Evolutionary conservation across 2,113 vertebrate genomes (phyloP).

Genomic region (Oryzias woworae): DNA sequence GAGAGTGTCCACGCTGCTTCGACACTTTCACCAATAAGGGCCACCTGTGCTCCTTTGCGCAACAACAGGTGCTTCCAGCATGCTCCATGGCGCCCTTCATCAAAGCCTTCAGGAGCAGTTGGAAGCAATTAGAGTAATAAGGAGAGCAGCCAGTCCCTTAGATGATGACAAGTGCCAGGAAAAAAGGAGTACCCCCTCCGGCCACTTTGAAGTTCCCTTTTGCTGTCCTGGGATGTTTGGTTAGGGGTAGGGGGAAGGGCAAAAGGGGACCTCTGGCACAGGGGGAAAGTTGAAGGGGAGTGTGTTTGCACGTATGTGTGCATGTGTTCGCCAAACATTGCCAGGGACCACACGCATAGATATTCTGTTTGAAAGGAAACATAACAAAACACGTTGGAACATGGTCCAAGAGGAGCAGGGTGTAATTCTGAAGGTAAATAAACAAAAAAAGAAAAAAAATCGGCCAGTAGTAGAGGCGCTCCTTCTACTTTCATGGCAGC

Average conservation of each 20-base stretch:
- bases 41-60: constrained; percentile 70
- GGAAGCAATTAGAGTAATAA: constrained; percentile 83
- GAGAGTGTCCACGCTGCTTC: constrained; percentile 16
- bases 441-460: constrained; percentile 74
- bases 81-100: constrained; percentile 71
- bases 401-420: constrained; percentile 72
- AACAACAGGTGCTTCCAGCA: constrained; percentile 80
- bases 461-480: constrained; percentile 57
- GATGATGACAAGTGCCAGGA: constrained; percentile 81
- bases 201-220: constrained; percentile 81
- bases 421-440: constrained; percentile 77
- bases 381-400: constrained; percentile 76
- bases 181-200: constrained; percentile 74
- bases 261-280: constrained; percentile 70
- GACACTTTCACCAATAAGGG: constrained; percentile 38
- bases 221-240: constrained; percentile 77
- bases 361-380: constrained; percentile 73
- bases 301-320: constrained; percentile 58
- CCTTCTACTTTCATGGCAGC: constrained; percentile 52
- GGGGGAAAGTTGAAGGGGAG: constrained; percentile 72
- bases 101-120: constrained; percentile 79
- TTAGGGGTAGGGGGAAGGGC: constrained; percentile 72
- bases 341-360: constrained; percentile 76
- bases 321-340: constrained; percentile 66
- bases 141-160: constrained; percentile 75